These are phyloP conservation scores for Autographa gamma DNA, from an alignment of 2,888 invertebrate species.

Conservation along the genomic window DNA sequence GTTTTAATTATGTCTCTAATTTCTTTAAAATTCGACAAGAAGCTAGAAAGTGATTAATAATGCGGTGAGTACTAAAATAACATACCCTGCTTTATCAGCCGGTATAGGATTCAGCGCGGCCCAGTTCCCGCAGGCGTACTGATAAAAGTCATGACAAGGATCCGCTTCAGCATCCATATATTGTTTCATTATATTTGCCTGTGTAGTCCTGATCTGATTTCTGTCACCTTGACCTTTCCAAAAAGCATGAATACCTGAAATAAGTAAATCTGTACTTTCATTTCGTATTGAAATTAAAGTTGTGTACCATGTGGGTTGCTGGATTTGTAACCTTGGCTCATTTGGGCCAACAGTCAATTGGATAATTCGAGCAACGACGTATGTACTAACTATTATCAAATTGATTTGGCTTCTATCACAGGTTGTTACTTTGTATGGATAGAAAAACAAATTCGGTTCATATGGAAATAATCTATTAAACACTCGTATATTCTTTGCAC, in stretches of 20 bases:
- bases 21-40: not conserved
- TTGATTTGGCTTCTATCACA: slow-evolving; percentile 28
- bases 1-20: too few relatives aligned
- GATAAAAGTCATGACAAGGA: slow-evolving; percentile 95
- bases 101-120: slow-evolving; percentile 95
- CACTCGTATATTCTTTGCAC: too few relatives aligned
- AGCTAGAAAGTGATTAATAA: not conserved
- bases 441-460: slow-evolving; percentile 18
- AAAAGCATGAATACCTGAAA: slow-evolving; percentile 85
- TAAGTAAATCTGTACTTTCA: slow-evolving; percentile 11
- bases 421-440: slow-evolving; percentile 17
- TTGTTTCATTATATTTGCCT: slow-evolving; percentile 92
- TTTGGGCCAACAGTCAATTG: slow-evolving; percentile 50
- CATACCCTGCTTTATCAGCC: slow-evolving; percentile 93
- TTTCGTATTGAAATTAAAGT: slow-evolving; percentile 15
- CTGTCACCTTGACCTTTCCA: slow-evolving; percentile 89
- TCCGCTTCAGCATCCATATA: slow-evolving; percentile 93
- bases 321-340: slow-evolving; percentile 48
- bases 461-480: not conserved
- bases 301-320: slow-evolving; percentile 8
- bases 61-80: not conserved
- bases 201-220: slow-evolving; percentile 89
- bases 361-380: slow-evolving; percentile 34
- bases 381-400: slow-evolving; percentile 37
- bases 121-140: slow-evolving; percentile 96